These are phyloP conservation scores for Spondyliosoma cantharus DNA, from an alignment of 2,797 vertebrate genomes.

Conservation along the genomic window DNA sequence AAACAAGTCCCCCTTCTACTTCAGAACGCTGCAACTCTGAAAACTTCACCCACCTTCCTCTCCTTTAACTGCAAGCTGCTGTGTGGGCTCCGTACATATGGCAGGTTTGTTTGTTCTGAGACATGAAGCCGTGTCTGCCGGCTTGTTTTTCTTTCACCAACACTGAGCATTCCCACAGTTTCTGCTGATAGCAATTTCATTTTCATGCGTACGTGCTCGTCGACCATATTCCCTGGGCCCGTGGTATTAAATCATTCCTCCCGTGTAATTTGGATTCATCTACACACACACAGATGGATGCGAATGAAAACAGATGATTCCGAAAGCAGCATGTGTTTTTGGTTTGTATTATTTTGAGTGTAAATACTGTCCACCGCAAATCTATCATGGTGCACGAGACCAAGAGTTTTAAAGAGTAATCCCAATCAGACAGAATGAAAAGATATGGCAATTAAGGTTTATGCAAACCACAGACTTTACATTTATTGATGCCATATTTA, in stretches of 20 bases:
- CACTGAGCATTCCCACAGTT: background rate
- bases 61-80: background rate
- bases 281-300: background rate
- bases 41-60: no score
- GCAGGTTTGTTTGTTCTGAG: background rate
- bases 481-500: no score
- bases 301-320: conserved; percentile 15
- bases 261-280: conserved; percentile 28
- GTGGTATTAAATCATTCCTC: conserved; percentile 11
- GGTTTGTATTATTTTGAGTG: background rate
- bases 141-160: background rate
- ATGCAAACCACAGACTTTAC: no score
- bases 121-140: background rate
- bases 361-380: background rate
- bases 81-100: conserved; percentile 25
- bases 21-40: no score
- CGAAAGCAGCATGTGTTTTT: background rate
- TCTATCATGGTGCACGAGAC: background rate
- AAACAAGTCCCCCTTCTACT: no score
- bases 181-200: conserved; percentile 4
- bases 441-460: no score
- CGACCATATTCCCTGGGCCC: background rate
- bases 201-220: background rate
- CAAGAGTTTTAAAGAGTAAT: background rate
- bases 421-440: background rate